phyloP scores from a whole-genome alignment of 1,140 invertebrate species.

The Papilio dardanus region DNA sequence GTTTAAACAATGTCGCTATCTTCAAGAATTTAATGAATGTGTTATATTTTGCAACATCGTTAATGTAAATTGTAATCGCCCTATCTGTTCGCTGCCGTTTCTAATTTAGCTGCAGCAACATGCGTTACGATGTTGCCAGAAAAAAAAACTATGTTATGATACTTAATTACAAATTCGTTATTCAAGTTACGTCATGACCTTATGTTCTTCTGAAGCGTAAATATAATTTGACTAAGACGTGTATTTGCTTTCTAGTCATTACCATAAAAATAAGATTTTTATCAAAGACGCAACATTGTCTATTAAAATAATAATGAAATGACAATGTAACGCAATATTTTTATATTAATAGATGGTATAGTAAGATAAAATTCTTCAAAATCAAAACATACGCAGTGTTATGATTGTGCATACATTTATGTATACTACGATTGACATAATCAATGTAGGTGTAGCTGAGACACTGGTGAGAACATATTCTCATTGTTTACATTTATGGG shows the following conservation, averaged over 20 bases:
- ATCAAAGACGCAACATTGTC: background rate
- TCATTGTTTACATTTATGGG: background rate
- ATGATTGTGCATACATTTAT: background rate
- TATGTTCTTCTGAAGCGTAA: constrained; percentile 34
- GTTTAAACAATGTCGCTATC: background rate
- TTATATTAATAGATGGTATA: background rate
- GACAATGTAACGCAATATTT: background rate
- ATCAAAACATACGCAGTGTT: too few relatives aligned
- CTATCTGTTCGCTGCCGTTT: constrained; percentile 31
- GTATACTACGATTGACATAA: background rate
- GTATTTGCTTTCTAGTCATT: constrained; percentile 15
- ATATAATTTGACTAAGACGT: constrained; percentile 21
- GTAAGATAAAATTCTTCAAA: background rate
- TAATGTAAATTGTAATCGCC: constrained; percentile 25
- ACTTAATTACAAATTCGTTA: constrained; percentile 29
- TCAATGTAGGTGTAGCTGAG: background rate
- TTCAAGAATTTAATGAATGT: background rate
- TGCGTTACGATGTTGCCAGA: constrained; percentile 15
- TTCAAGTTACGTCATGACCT: constrained; percentile 23
- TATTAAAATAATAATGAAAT: background rate
- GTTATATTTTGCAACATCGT: background rate
- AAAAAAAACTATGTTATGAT: constrained; percentile 27
- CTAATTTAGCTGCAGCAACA: constrained; percentile 21
- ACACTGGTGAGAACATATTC: background rate
- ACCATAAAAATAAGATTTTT: constrained; percentile 14